Base-by-base conservation (phyloP, 2,888 invertebrate genomes). In the Harmothoe impar region DNA sequence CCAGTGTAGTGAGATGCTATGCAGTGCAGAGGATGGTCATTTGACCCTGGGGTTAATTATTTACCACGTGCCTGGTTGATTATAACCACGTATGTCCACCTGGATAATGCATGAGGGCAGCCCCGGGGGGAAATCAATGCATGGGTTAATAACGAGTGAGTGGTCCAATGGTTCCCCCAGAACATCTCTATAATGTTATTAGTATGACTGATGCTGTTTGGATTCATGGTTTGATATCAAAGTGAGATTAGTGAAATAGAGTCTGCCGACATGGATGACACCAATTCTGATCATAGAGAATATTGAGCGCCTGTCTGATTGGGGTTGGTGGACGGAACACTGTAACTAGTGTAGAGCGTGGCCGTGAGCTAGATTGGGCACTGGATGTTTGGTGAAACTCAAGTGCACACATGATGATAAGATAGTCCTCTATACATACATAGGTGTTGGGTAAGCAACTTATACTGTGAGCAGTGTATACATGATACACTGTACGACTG, bases 21-120 rank as follows among this genome's bases (percentile, higher is more conserved):
- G 23, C 62, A 62, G 62, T 62, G 62, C 62, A 62, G 72, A 3
- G n/a, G 72, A 15, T 72, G 72, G 72, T 72, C 72, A 72, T 29
- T 29, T 72, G 72, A 72, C 72, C 72, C 72, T 29, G 72, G 29
- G 72, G 72, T 72, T 72, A 72, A 72, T 72, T 72, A 72, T 29
- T 72, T 25, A 15, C 72, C 72, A 72, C 72, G 31, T 72, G 72
- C 29, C 72, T 25, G 29, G 29, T 10, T 72, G 31, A 62, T 15
- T 29, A 72, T 72, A 43, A 43, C 72, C 72, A 29, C 72, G 25
- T 72, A 72, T 72, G 72, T 72, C 72, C 72, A n/a, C 62, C n/a
- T 62, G n/a, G n/a, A 62, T 62, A 62, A 62, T 62, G 15, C 3
- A 62, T n/a, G 62, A 62, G n/a, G 23, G 3, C 20, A 62, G 62